Evolutionary conservation across 1,140 invertebrate genomes (phyloP), one percentile per base, ranked within the genome.

Genomic region (silkworm (Bombyx mori)): DNA sequence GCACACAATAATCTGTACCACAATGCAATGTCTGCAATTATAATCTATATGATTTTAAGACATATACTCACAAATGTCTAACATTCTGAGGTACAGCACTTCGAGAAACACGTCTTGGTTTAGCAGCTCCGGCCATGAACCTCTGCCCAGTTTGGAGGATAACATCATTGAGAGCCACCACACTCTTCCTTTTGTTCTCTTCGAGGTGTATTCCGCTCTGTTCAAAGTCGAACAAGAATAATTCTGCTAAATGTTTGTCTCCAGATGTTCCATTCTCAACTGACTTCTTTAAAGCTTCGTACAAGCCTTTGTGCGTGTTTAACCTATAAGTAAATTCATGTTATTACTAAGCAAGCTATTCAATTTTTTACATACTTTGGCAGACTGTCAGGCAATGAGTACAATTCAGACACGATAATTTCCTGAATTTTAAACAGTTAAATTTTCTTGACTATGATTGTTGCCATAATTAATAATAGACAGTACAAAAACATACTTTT

Each of bases 141-240:
- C 92, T 90, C 74, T 97, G 96, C 1, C 97, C 96, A 4, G 95
- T 86, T 82, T 96, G 90, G 52, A 92, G 77, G 35, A 96, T 95
- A 46, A 89, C 88, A 79, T 98, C 93, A 81, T 98, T 98, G 1
- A 98, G 87, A 2, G 91, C 87, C 0, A 98, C 96, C 59, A 98
- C 96, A 65, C 90, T 85, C 61, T 91, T 80, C 54, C 97, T 88
- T 65, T 94, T 90, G 4, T 89, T 77, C 66, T 97, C 94, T n/a
- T 92, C 90, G 54, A 99, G 88, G 83, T 99, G 97, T 66, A 99
- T 99, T 7, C 97, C 98, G 88, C 94, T 94, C 83, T 98, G 97
- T 81, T 99, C 97, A 89, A 99, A 99, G 82, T 99, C 98, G 86
- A 97, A 96, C 44, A 98, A 83, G 88, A 99, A 99, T 55, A 99